Evolutionary conservation across 2,113 vertebrate species (phyloP), one percentile per base, ranked within the genome.

Genomic region (Tinamus guttatus): DNA sequence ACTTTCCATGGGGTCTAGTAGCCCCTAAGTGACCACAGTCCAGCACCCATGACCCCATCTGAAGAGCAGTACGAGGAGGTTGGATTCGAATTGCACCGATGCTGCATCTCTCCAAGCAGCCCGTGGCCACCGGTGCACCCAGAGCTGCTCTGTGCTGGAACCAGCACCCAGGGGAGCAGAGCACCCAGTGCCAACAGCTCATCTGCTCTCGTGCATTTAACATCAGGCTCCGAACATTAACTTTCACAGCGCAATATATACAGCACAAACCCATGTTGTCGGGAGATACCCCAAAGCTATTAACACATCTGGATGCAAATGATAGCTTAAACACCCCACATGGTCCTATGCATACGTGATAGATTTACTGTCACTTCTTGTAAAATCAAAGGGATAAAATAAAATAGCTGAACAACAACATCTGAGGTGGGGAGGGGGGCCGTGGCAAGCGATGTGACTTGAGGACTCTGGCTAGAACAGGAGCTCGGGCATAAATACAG

Each of bases 311-410:
- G 87, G 77, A 85, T 82, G 85, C 2, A 1, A 92, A 92, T 18
- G 68, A 19, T 40, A 70, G 51, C 70, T 95, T 85, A 73, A 96
- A 94, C 38, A 68, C 73, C 92, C 79, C 65, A 7, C 88, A 63
- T 2, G 0, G 59, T 76, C 74, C 82, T 80, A 28, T 27, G 85
- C 43, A 6, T 56, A 41, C 0, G 0, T 70, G 78, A 93, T 81
- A 41, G 88, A 96, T 94, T 94, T 90, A 70, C 89, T 91, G 88
- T 91, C 92, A 81, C 87, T 91, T 86, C 91, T 86, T 68, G 58
- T 94, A 76, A 83, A 93, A 93, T 77, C 76, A 70, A 79, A 94
- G 62, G 49, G 91, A 71, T 91, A 84, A 89, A 93, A 94, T 52
- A 82, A 81, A 92, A 74, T 36, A 83, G 76, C 79, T 58, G 80